Conservation (phyloP, 1,140 invertebrate genomes). For the Neelides sp. region DNA sequence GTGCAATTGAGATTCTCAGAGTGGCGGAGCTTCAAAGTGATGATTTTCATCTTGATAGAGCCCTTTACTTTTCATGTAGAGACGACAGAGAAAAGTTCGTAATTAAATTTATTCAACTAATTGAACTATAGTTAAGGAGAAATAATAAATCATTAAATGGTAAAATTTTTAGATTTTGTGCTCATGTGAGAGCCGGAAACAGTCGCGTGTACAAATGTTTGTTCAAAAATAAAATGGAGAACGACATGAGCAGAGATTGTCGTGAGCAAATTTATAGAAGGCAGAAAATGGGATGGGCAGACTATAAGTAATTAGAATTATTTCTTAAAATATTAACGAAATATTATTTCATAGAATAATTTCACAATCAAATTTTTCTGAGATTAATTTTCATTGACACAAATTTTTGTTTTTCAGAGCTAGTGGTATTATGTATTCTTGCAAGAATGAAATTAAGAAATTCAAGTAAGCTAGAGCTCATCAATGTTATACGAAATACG, state of each 20-base stretch:
- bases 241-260: conserved; percentile 53
- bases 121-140: neutral
- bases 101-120: no score
- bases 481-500: neutral
- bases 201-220: conserved; percentile 86
- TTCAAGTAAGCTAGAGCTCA: conserved; percentile 42
- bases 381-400: no score
- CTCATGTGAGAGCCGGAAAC: conserved; percentile 49
- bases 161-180: conserved; percentile 43
- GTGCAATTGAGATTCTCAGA: conserved; percentile 63
- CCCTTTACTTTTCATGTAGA: conserved; percentile 77
- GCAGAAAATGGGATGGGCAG: conserved; percentile 74
- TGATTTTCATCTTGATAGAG: conserved; percentile 78
- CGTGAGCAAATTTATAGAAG: conserved; percentile 67
- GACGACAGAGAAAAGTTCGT: conserved; percentile 53
- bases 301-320: conserved; percentile 72
- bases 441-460: conserved; percentile 75
- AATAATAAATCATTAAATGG: neutral
- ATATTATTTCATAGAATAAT: no score
- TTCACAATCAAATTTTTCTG: no score
- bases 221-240: conserved; percentile 67
- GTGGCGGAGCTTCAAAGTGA: conserved; percentile 82
- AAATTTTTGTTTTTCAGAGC: no score
- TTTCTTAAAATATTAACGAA: no score
- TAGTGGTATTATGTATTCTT: conserved; percentile 74